Conservation (phyloP, 2,797 vertebrate genomes). For the Scolopax bukidnonensis region DNA sequence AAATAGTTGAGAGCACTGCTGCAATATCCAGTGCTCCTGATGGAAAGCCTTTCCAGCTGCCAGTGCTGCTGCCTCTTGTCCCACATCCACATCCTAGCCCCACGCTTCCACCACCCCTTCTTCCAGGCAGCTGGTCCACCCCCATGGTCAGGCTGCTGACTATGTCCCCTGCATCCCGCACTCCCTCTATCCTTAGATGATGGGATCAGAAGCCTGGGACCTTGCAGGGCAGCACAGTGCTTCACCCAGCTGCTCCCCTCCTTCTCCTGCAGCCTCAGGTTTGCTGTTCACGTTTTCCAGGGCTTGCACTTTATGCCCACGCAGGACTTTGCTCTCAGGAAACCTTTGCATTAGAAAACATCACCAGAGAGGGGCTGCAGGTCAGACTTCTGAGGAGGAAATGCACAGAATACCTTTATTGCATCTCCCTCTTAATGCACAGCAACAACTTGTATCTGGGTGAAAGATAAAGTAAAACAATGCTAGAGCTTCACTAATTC, state of each 20-base stretch:
- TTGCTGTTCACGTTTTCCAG: neutral
- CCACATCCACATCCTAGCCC: neutral
- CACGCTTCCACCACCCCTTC: neutral
- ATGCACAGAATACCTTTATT: neutral
- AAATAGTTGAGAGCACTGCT: neutral
- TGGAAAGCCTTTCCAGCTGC: neutral
- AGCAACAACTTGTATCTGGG: neutral
- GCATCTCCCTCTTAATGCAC: neutral
- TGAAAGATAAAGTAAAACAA: neutral
- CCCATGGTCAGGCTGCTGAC: neutral
- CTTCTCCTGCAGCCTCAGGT: neutral
- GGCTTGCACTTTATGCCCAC: neutral
- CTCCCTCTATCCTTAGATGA: neutral
- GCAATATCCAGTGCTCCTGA: neutral
- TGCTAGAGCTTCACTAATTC: neutral
- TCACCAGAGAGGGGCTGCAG: neutral
- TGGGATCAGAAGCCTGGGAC: neutral
- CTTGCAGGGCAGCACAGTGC: neutral
- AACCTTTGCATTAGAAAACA: neutral
- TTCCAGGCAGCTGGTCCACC: neutral
- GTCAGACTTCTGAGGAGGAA: neutral
- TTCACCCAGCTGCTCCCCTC: neutral
- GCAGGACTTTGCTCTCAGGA: neutral
- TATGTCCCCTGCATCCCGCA: accelerated
- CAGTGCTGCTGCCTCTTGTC: neutral